Percentiles rank a stretch among this genome's conserved stretches.
These are phyloP conservation scores for Sandelia bainsii DNA, from an alignment of 2,797 vertebrate species.

Conservation along the genomic window DNA sequence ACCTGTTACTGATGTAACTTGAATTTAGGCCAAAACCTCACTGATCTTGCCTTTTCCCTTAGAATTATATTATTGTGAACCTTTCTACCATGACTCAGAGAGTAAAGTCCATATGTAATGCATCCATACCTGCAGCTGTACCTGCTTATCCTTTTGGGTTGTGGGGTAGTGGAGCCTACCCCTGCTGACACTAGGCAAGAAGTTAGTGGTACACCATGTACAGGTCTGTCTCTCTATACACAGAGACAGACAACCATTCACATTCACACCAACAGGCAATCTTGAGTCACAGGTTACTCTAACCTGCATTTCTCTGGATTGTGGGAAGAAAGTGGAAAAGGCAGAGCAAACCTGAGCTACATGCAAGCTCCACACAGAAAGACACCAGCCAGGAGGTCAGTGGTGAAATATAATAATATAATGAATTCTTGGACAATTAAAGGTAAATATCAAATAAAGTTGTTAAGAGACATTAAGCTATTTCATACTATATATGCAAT, in stretches of 20 bases:
- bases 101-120: neutral
- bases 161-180: too few relatives aligned
- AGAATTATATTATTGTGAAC: constrained; percentile 39
- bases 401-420: neutral
- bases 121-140: too few relatives aligned
- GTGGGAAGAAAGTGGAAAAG: too few relatives aligned
- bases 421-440: constrained; percentile 3
- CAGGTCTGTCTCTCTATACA: too few relatives aligned
- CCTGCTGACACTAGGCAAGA: too few relatives aligned
- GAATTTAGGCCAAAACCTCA: too few relatives aligned
- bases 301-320: neutral
- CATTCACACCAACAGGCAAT: neutral
- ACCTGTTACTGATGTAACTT: constrained; percentile 56
- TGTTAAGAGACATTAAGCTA: neutral
- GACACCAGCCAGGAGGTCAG: neutral
- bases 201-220: neutral
- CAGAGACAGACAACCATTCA: neutral
- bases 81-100: neutral
- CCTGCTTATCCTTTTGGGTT: too few relatives aligned
- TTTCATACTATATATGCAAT: too few relatives aligned
- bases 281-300: neutral
- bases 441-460: neutral
- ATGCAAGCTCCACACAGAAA: neutral
- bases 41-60: constrained; percentile 10
- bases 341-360: too few relatives aligned